Percentiles rank a stretch among this genome's conserved stretches.
Evolutionary conservation across 2,797 vertebrate species (phyloP).

Genomic region (Allobates femoralis): DNA sequence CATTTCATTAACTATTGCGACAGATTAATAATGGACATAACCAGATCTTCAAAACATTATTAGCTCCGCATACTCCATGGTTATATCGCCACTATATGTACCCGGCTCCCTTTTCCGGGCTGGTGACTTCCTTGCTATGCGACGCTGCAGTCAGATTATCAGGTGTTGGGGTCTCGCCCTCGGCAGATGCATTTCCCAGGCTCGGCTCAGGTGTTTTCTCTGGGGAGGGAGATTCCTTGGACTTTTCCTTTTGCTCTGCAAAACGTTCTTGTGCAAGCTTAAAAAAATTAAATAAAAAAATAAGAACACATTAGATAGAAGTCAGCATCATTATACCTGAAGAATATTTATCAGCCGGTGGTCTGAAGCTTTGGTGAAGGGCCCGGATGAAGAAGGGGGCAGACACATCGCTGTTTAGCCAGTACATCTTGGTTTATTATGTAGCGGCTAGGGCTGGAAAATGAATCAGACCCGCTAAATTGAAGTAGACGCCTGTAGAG

Average conservation of each 20-base stretch:
- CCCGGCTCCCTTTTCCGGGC: neutral
- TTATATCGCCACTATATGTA: neutral
- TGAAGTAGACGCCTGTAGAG: no score
- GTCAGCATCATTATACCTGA: no score
- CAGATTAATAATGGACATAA: no score
- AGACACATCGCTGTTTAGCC: no score
- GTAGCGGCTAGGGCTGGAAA: no score
- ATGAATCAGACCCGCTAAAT: no score
- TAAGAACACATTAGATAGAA: no score
- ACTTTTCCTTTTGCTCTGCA: neutral
- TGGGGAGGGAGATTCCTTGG: neutral
- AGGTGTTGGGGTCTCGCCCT: neutral
- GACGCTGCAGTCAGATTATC: neutral
- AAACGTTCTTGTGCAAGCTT: constrained; percentile 36
- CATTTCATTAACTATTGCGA: no score
- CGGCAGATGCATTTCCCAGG: neutral
- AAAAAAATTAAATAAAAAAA: neutral
- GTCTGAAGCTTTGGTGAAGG: no score
- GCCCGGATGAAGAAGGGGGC: no score
- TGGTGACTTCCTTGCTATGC: neutral
- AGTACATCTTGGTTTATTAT: no score
- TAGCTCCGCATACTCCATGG: neutral
- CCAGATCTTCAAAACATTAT: neutral
- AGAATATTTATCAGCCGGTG: no score
- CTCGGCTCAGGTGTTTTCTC: neutral